Evolutionary conservation across 2,888 invertebrate genomes (phyloP).

Genomic region (Aelia acuminata): DNA sequence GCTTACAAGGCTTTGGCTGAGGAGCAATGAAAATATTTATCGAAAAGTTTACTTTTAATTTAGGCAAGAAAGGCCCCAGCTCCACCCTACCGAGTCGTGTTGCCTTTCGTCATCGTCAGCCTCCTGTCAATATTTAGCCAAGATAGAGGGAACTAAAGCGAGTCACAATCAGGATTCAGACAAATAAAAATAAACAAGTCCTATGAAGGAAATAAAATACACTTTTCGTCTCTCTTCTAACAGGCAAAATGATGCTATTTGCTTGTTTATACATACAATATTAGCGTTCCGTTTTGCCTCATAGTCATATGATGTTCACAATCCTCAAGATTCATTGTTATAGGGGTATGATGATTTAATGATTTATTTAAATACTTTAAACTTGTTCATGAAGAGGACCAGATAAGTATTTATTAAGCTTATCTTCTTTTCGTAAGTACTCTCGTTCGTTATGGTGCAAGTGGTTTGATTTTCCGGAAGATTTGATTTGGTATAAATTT

Average conservation of each 20-base stretch:
- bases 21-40: slow-evolving; percentile 44
- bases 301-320: too few relatives aligned
- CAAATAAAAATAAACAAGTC: slow-evolving; percentile 49
- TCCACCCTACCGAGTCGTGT: not conserved
- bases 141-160: slow-evolving; percentile 17
- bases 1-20: slow-evolving; percentile 18
- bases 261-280: too few relatives aligned
- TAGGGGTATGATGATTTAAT: too few relatives aligned
- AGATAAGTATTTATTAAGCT: too few relatives aligned
- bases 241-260: not conserved
- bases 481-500: too few relatives aligned
- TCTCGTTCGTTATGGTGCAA: too few relatives aligned
- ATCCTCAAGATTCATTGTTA: too few relatives aligned
- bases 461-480: too few relatives aligned
- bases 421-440: too few relatives aligned
- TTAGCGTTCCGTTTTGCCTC: too few relatives aligned
- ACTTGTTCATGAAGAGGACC: too few relatives aligned
- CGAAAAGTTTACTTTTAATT: slow-evolving; percentile 55
- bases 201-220: slow-evolving; percentile 18
- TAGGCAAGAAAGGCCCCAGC: not conserved
- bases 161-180: slow-evolving; percentile 50
- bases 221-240: not conserved
- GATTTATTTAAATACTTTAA: too few relatives aligned
- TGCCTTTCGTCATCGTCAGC: slow-evolving; percentile 33
- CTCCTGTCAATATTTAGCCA: slow-evolving; percentile 47